These are phyloP conservation scores for Drosophila albomicans DNA, from an alignment of 1,140 invertebrate species.

Conservation along the genomic window DNA sequence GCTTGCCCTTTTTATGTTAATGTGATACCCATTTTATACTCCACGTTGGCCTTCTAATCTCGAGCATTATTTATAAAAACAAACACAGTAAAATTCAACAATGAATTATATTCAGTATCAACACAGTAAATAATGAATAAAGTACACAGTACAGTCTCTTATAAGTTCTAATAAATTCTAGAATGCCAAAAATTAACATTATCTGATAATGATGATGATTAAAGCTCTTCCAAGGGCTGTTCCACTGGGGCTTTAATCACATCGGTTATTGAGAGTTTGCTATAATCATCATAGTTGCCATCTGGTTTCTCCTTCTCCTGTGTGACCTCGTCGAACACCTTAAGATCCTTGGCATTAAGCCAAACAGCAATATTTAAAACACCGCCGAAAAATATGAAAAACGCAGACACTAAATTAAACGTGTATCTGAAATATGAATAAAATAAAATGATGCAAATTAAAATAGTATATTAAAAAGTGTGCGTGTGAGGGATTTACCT, in stretches of 20 bases:
- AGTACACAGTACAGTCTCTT: slow-evolving; percentile 2
- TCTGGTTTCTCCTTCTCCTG: slow-evolving; percentile 83
- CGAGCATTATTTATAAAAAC: not conserved
- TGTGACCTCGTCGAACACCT: slow-evolving; percentile 89
- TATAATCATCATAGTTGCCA: slow-evolving; percentile 1
- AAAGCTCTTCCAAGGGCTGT: not conserved
- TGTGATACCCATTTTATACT: too few relatives aligned
- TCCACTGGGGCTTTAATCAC: not conserved
- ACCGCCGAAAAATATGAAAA: slow-evolving; percentile 88
- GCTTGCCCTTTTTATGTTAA: too few relatives aligned
- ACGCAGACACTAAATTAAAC: slow-evolving; percentile 88
- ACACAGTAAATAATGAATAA: not conserved
- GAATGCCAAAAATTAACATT: not conserved
- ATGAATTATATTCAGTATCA: not conserved
- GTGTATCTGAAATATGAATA: slow-evolving; percentile 82
- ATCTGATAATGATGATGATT: not conserved
- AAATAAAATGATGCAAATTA: not conserved
- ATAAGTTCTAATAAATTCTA: not conserved
- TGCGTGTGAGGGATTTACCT: slow-evolving; percentile 81
- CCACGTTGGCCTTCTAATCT: too few relatives aligned
- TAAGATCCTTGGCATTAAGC: slow-evolving; percentile 88
- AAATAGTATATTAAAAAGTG: not conserved
- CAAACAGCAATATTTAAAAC: slow-evolving; percentile 88
- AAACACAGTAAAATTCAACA: not conserved
- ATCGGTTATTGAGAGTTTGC: slow-evolving; percentile 4